Evolutionary conservation across 1,140 invertebrate species (phyloP).

Genomic region (Hypsibius dujardini): DNA sequence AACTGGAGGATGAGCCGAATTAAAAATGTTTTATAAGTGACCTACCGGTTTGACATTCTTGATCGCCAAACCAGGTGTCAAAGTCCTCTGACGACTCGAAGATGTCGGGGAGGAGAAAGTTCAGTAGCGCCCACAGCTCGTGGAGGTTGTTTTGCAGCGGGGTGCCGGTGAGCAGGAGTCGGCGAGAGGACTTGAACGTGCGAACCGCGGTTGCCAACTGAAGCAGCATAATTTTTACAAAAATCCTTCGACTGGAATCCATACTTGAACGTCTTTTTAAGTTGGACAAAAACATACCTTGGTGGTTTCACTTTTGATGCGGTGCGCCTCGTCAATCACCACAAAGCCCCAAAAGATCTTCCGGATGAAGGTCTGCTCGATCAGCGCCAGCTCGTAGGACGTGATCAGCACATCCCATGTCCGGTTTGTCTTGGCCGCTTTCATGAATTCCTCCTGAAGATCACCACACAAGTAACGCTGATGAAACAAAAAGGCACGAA

Average conservation of each 20-base stretch:
- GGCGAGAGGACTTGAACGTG: slow-evolving; percentile 35
- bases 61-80: not conserved
- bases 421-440: not conserved
- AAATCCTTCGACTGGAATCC: too few species aligned
- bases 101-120: slow-evolving; percentile 52
- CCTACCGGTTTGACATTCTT: not conserved
- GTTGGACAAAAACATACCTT: too few species aligned
- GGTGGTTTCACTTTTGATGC: slow-evolving; percentile 44
- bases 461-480: not conserved
- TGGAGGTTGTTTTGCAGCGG: slow-evolving; percentile 55
- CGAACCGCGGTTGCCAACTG: slow-evolving; percentile 29
- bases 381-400: slow-evolving; percentile 41
- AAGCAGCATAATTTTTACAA: slow-evolving; percentile 22
- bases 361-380: slow-evolving; percentile 34
- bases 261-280: too few species aligned
- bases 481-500: not conserved
- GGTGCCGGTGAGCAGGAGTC: slow-evolving; percentile 53
- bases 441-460: slow-evolving; percentile 5
- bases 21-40: too few species aligned
- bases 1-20: too few species aligned
- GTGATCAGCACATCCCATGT: slow-evolving; percentile 55
- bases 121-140: slow-evolving; percentile 54
- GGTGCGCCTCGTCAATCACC: slow-evolving; percentile 54
- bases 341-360: slow-evolving; percentile 44
- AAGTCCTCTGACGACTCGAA: slow-evolving; percentile 33